Base-by-base conservation (phyloP, 2,888 invertebrate genomes). In the Trissonchulus sp. region DNA sequence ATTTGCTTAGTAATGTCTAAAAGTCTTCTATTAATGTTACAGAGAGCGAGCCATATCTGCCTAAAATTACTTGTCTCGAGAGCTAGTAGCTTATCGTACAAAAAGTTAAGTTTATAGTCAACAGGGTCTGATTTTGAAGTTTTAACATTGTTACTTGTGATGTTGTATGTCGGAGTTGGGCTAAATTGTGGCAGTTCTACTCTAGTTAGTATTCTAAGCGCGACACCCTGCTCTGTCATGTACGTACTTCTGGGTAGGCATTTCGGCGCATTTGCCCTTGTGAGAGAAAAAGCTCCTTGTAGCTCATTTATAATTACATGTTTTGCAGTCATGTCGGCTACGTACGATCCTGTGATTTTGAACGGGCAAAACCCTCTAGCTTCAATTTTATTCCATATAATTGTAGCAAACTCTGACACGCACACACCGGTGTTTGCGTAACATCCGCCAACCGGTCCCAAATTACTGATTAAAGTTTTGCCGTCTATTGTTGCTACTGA, bases 1-100 rank as follows among this genome's bases (percentile, higher is more conserved):
- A 73, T n/a, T 65, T 73, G 73, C 63, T 36, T n/a, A 30, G 48
- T 60, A 18, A 72, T 15, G 3, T 60, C 15, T 30, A 72, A 30
- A 3, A 48, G 8, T 23, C 63, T 3, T 8, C 68, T 35, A 23
- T 3, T 35, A 35, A 30, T 28, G 2, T n/a, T 8, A 30, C 73
- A 73, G 2, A n/a, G n/a, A n/a, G n/a, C n/a, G n/a, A n/a, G n/a
- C n/a, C n/a, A n/a, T n/a, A n/a, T n/a, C n/a, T n/a, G 23, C 2
- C 63, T 8, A 68, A 73, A 73, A 65, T 35, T 18, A 28, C 23
- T n/a, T n/a, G 48, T n/a, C 60, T 72, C 48, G n/a, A 62, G 2
- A 2, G 38, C 33, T 3, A 60, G 2, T 3, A 72, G 3, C 31
- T 72, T 38, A n/a, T 3, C 30, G 2, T 72, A 8, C 72, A 72